Base-by-base conservation (phyloP, 1,140 invertebrate genomes). In the Palaemon carinicauda region DNA sequence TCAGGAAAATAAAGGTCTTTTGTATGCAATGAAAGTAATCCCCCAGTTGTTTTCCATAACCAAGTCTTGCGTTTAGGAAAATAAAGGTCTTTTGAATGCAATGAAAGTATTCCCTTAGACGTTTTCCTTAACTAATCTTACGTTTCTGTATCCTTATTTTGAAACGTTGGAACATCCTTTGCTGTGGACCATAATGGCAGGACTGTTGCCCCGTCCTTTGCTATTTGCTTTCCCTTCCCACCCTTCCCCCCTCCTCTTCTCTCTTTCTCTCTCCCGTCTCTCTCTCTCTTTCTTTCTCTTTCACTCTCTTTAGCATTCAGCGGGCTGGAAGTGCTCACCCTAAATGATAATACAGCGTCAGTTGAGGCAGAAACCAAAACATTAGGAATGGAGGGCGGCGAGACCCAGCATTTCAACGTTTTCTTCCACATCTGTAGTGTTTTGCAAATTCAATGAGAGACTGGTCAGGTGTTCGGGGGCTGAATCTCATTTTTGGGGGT, bases 301-400 rank as follows among this genome's bases (percentile, higher is more conserved):
- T 65, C 60, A 56, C 50, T 81, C 80, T 81, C 80, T 81, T 81
- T 81, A 81, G 80, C 80, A 81, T 81, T 81, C 80, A 81, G 52
- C 80, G 80, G 80, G 80, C 60, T 51, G 80, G 80, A 81, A 81
- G 65, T 81, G 80, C 52, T 81, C 80, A 65, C 80, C 80, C 80
- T 81, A 81, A 69, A 81, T 81, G 80, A 81, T 81, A 81, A 81
- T 81, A 81, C 60, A 50, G 21, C 56, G 60, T 15, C 56, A 81
- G 80, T 33, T 81, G 80, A 50, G n/a, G 27, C 41, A 31, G 80
- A 81, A 81, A 81, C 33, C 80, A 51, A 81, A 81, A 81, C 80
- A 81, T 81, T 81, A 24, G 27, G 33, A 50, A 81, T 71, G 56
- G 60, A 81, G 80, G 80, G 80, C 29, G 51, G 80, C 29, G 41